Evolutionary conservation across 1,140 invertebrate species (phyloP).

Genomic region (Steinernema khuongi): DNA sequence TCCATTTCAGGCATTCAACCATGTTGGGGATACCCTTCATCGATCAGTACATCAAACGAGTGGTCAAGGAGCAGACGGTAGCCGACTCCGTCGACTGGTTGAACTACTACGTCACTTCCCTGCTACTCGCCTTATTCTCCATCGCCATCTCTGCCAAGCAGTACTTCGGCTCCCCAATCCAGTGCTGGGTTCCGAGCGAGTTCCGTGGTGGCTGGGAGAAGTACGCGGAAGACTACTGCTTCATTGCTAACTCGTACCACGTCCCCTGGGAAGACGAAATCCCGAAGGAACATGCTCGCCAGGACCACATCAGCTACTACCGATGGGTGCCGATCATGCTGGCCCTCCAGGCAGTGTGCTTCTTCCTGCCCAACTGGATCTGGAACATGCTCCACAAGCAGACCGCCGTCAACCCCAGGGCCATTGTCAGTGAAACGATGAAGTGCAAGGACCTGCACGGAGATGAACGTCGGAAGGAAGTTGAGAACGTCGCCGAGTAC

Average conservation of each 20-base stretch:
- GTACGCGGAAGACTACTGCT: constrained; percentile 53
- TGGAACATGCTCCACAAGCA: constrained; percentile 58
- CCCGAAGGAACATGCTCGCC: constrained; percentile 19
- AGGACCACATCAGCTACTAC: constrained; percentile 52
- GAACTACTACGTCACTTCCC: constrained; percentile 50
- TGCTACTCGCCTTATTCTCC: constrained; percentile 43
- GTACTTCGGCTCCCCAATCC: constrained; percentile 53
- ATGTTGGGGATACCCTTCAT: neutral
- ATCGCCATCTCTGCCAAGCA: constrained; percentile 47
- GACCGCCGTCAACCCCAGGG: constrained; percentile 46
- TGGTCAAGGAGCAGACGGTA: constrained; percentile 25
- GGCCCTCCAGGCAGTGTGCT: constrained; percentile 50
- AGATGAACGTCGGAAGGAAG: constrained; percentile 44
- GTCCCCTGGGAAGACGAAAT: constrained; percentile 48
- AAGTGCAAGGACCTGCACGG: constrained; percentile 22
- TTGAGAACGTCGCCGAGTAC: constrained; percentile 49
- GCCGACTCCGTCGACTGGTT: constrained; percentile 55
- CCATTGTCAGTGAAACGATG: constrained; percentile 27
- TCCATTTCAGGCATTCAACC: too few species aligned
- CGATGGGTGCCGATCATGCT: constrained; percentile 55
- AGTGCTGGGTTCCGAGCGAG: constrained; percentile 53
- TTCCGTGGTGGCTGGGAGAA: constrained; percentile 51
- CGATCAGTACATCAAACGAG: neutral
- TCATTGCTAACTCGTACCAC: constrained; percentile 51
- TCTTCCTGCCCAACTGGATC: constrained; percentile 52